Evolutionary conservation across 2,113 vertebrate genomes (phyloP).

Genomic region (Globicephala melas): DNA sequence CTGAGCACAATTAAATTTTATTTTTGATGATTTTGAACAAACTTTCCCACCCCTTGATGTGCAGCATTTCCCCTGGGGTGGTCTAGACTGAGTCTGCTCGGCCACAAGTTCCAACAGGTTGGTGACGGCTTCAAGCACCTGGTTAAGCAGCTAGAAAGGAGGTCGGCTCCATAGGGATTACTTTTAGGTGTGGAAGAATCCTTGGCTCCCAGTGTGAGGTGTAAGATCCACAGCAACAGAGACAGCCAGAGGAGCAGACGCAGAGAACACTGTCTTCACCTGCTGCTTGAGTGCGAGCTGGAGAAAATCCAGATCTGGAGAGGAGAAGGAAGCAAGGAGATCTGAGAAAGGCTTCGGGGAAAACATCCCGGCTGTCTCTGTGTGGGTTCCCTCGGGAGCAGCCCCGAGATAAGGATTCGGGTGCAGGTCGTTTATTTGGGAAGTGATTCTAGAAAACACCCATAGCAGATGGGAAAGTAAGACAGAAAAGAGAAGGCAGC

Average conservation of each 20-base stretch:
- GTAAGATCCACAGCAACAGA: neutral
- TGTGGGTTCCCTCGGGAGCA: neutral
- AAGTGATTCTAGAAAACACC: neutral
- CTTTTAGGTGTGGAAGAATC: rapidly evolving
- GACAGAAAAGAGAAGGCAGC: neutral
- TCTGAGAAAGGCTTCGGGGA: no score
- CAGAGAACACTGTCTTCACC: rapidly evolving
- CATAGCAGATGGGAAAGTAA: neutral
- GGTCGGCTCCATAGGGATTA: neutral
- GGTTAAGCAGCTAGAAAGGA: neutral
- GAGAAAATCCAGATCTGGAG: neutral
- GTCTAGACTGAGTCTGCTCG: neutral
- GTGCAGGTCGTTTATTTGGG: neutral
- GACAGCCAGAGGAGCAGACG: rapidly evolving
- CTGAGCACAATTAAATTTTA: slow-evolving; percentile 60
- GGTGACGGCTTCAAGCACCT: neutral
- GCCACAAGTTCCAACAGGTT: neutral
- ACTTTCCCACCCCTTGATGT: neutral
- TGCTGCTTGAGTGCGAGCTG: neutral
- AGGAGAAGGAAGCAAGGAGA: rapidly evolving
- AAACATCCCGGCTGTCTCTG: neutral
- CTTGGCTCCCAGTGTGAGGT: rapidly evolving
- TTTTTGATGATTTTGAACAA: slow-evolving; percentile 6
- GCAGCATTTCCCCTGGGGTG: neutral
- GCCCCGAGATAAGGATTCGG: neutral